A percentile compares a stretch with the other conserved stretches of the same genome.
These are phyloP conservation scores for Pelecanoides urinatrix DNA, from an alignment of 2,113 vertebrate species.

Conservation along the genomic window DNA sequence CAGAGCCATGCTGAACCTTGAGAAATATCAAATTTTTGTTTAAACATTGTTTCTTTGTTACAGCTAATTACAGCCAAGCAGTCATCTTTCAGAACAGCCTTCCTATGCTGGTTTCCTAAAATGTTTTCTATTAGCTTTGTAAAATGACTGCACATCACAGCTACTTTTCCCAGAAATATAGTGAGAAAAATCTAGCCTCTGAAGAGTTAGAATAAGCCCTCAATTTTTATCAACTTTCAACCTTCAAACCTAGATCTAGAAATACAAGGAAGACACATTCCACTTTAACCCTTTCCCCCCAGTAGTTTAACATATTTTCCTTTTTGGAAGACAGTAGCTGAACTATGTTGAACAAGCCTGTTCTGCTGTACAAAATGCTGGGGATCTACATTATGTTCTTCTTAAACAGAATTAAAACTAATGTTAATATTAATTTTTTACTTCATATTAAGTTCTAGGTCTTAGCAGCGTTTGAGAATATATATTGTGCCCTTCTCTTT, in stretches of 20 bases:
- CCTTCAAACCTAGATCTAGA: background rate
- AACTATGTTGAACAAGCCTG: background rate
- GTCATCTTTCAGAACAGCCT: background rate
- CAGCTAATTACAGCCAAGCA: background rate
- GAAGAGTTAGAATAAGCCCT: background rate
- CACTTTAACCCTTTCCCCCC: accelerated
- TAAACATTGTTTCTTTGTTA: background rate
- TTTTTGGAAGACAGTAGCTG: background rate
- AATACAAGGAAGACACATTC: background rate
- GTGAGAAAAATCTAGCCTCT: background rate
- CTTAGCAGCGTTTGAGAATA: background rate
- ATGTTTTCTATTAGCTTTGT: background rate
- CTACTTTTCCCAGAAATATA: background rate
- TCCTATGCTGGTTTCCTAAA: background rate
- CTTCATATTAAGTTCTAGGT: background rate
- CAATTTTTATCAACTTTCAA: background rate
- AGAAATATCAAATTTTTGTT: background rate
- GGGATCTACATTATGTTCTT: background rate
- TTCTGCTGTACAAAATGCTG: background rate
- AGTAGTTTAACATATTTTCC: background rate
- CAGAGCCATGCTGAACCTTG: background rate
- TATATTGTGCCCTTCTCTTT: background rate
- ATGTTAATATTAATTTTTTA: background rate
- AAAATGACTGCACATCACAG: background rate
- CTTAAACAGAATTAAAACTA: background rate